A percentile compares a stretch with the other conserved stretches of the same genome.
phyloP scores from a whole-genome alignment of 1,140 invertebrate genomes.

The Drusus annulatus region DNA sequence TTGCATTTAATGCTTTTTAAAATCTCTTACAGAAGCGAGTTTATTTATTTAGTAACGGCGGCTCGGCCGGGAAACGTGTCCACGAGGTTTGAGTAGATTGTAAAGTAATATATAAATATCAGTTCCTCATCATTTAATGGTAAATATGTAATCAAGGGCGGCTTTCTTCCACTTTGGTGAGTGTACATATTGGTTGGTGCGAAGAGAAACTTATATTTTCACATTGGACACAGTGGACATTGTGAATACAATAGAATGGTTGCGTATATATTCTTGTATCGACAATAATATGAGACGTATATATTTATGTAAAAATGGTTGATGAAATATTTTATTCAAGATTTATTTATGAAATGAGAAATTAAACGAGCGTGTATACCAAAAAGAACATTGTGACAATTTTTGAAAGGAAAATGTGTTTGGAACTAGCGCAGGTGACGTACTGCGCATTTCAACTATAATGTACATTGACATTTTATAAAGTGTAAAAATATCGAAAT shows the following conservation, averaged over 20 bases:
- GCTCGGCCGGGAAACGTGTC: too few species aligned
- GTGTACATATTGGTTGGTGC: slow-evolving; percentile 21
- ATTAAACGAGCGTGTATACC: slow-evolving; percentile 31
- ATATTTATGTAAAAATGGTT: slow-evolving; percentile 42
- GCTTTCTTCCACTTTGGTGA: background rate
- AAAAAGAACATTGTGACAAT: slow-evolving; percentile 35
- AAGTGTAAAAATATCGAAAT: background rate
- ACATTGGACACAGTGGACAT: slow-evolving; percentile 4
- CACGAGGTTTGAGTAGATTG: too few species aligned
- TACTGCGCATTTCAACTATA: background rate
- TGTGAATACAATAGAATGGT: background rate
- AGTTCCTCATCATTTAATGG: slow-evolving; percentile 23
- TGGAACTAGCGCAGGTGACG: too few species aligned
- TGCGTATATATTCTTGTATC: slow-evolving; percentile 53
- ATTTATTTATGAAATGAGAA: slow-evolving; percentile 37
- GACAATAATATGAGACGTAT: slow-evolving; percentile 52
- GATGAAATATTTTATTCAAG: slow-evolving; percentile 31
- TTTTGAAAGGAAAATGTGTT: slow-evolving; percentile 15
- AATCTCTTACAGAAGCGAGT: too few species aligned
- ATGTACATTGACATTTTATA: slow-evolving; percentile 13
- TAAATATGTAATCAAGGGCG: background rate
- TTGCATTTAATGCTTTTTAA: too few species aligned
- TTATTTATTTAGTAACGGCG: too few species aligned
- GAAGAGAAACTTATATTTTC: slow-evolving; percentile 18
- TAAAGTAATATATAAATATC: slow-evolving; percentile 16